Evolutionary conservation across 2,113 vertebrate genomes (phyloP).

Genomic region (Caranx ignobilis): DNA sequence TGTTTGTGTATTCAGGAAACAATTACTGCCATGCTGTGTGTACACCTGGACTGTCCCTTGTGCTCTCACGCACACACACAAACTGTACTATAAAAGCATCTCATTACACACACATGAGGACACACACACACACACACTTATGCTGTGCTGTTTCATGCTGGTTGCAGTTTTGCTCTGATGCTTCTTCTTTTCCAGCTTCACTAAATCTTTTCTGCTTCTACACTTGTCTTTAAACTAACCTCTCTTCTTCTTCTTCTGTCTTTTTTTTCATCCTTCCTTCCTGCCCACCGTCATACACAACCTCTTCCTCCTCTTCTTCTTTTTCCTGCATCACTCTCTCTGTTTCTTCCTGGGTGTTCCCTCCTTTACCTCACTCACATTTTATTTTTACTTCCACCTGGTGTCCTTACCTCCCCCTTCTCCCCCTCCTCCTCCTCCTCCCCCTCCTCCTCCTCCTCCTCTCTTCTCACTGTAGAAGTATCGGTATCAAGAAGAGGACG

Average conservation of each 20-base stretch:
- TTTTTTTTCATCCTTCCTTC: constrained; percentile 7
- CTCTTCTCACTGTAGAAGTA: constrained; percentile 69
- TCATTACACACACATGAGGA: constrained; percentile 33
- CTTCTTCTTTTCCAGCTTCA: constrained; percentile 49
- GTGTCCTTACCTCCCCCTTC: neutral
- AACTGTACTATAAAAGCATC: constrained; percentile 32
- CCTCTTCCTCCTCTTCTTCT: neutral
- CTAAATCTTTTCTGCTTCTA: constrained; percentile 39
- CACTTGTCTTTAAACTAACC: constrained; percentile 46
- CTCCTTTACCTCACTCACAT: neutral
- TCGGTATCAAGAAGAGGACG: constrained; percentile 79
- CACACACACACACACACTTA: constrained; percentile 18
- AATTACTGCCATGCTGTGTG: constrained; percentile 68
- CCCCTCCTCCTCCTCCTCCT: constrained; percentile 3
- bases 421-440: neutral
- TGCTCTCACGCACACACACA: constrained; percentile 38
- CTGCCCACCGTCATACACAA: neutral
- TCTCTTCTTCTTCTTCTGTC: constrained; percentile 42
- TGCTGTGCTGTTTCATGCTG: constrained; percentile 22
- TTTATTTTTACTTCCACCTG: constrained; percentile 1
- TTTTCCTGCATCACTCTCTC: constrained; percentile 1
- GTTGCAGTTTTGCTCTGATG: constrained; percentile 36
- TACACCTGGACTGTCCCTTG: constrained; percentile 64
- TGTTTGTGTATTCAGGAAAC: constrained; percentile 44
- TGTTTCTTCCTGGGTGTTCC: neutral